Base-by-base conservation (phyloP, 2,888 invertebrate species). In the Molorchus minor region DNA sequence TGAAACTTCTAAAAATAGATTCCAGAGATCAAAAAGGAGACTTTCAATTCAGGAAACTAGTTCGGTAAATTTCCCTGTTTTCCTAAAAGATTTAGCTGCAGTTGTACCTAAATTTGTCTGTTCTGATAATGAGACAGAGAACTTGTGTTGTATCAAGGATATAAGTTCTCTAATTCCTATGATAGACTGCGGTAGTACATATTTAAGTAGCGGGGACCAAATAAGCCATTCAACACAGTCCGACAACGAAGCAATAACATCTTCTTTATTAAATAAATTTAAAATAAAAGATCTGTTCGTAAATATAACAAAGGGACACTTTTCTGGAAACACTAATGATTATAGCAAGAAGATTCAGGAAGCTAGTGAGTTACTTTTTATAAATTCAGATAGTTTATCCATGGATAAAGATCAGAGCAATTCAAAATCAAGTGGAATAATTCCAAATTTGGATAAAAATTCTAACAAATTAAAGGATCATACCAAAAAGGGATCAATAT, bases 31-130 rank as follows among this genome's bases (percentile, higher is more conserved):
- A 3, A 25, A 15, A 25, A 17, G 52, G 19, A 16, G 41, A 13
- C 10, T 30, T 13, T 52, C 52, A 13, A 30, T 19, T 12, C 52
- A 52, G 13, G 52, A 41, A 17, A 7, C 15, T 17, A 41, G 13
- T 10, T 19, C 8, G 10, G 16, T 25, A 7, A 36, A 36, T 3
- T n/a, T 25, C 25, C 10, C 38, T 16, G 49, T 40, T n/a, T n/a
- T 7, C 2, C 17, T 30, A 19, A 25, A 52, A 30, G 52, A 52
- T 13, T 2, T 30, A 5, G 41, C 41, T 12, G 52, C 41, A 36
- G 2, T 29, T 4, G 2, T 52, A 17, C 16, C 52, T 12, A 40
- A 36, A 19, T 30, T 52, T 30, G 4, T 36, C 20, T 10, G 13
- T 7, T n/a, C 4, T 8, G 13, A 15, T 1, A 30, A 30, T 19